Evolutionary conservation across 2,797 vertebrate genomes (phyloP).

Genomic region (Hoplostethus mediterraneus): DNA sequence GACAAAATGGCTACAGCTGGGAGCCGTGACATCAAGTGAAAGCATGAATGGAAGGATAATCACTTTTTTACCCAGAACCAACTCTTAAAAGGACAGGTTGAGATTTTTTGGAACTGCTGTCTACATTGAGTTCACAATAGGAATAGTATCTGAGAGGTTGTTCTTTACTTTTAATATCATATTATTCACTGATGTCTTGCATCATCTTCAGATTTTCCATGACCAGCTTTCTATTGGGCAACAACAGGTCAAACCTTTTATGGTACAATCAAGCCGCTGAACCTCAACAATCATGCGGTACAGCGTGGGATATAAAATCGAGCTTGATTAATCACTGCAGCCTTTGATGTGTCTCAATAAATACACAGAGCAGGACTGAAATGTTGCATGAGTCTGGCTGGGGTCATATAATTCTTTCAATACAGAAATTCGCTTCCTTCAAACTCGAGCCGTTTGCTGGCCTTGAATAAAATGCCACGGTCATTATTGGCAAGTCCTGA

Average conservation of each 20-base stretch:
- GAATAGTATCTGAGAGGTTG: not conserved
- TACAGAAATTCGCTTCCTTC: constrained; percentile 59
- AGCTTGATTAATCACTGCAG: constrained; percentile 70
- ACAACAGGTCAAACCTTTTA: constrained; percentile 43
- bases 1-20: constrained; percentile 60
- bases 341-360: constrained; percentile 73
- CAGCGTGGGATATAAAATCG: constrained; percentile 59
- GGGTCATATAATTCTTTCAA: constrained; percentile 68
- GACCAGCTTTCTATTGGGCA: constrained; percentile 11
- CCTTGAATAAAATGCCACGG: constrained; percentile 59
- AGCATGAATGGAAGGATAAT: constrained; percentile 4
- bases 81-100: too few relatives aligned
- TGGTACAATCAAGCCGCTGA: constrained; percentile 45
- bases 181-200: constrained; percentile 5
- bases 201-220: constrained; percentile 36
- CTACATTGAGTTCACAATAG: too few relatives aligned
- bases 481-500: constrained; percentile 57
- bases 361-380: constrained; percentile 69
- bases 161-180: not conserved
- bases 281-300: constrained; percentile 68
- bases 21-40: not conserved
- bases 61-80: too few relatives aligned
- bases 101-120: too few relatives aligned
- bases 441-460: constrained; percentile 49
- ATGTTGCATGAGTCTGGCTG: constrained; percentile 67